These are phyloP conservation scores for Urophycis tenuis DNA, from an alignment of 2,797 vertebrate species.

Conservation along the genomic window DNA sequence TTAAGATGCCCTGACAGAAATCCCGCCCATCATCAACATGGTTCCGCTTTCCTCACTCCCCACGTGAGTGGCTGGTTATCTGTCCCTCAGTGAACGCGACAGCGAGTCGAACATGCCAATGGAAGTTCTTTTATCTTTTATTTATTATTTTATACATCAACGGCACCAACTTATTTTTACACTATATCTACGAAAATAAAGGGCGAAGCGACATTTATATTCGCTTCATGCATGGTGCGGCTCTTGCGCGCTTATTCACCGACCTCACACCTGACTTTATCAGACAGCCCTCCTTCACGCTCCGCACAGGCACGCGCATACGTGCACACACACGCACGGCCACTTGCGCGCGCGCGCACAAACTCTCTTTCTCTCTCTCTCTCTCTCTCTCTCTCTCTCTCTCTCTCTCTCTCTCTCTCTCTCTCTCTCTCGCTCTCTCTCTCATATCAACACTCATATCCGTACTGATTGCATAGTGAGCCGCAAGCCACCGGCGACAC, in stretches of 20 bases:
- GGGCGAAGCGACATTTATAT: too few relatives aligned
- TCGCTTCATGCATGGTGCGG: too few relatives aligned
- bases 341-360: too few relatives aligned
- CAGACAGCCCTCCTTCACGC: too few relatives aligned
- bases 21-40: slow-evolving; percentile 34
- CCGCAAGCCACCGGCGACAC: too few relatives aligned
- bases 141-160: too few relatives aligned
- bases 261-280: background rate
- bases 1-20: slow-evolving; percentile 43
- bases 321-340: slow-evolving; percentile 38
- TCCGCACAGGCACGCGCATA: slow-evolving; percentile 22
- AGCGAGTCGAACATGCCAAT: background rate
- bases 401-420: background rate
- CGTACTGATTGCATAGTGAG: background rate
- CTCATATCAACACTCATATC: slow-evolving; percentile 9
- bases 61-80: too few relatives aligned
- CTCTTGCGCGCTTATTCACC: background rate
- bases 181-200: background rate
- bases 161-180: background rate
- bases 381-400: too few relatives aligned
- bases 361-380: background rate
- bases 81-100: background rate
- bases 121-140: too few relatives aligned
- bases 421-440: slow-evolving; percentile 5
- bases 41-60: slow-evolving; percentile 50